Base-by-base conservation (phyloP, 2,888 invertebrate genomes). In the Melanostoma scalare region DNA sequence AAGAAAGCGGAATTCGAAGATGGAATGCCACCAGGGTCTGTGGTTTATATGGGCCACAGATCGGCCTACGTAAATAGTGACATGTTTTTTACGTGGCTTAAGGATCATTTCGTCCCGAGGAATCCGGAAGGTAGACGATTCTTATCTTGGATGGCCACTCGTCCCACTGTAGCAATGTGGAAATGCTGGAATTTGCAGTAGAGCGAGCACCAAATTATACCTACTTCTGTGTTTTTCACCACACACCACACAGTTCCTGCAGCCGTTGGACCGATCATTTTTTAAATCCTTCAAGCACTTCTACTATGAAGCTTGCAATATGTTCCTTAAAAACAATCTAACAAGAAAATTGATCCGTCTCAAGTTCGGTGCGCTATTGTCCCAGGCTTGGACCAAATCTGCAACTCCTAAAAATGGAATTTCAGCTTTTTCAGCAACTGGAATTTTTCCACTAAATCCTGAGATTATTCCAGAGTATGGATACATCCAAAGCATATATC, bases 1-100 rank as follows among this genome's bases (percentile, higher is more conserved):
- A 76, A 86, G 61, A 88, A 87, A 56, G 31, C 58, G 6, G 87
- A 88, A 72, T 88, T 86, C 67, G 68, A 78, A 60, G 87, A 88
- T 50, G 86, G 86, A 52, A 52, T 52, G 52, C 35, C 52, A 52
- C 52, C 9, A n/a, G 88, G 87, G 33, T 77, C 87, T 10, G 65
- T 81, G 58, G 76, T 89, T 60, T 86, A 85, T 38, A 85, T 88
- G 86, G 82, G 86, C 9, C 81, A 87, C 53, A 88, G 88, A 73
- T 87, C 88, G n/a, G 86, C 86, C n/a, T 88, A 86, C 68, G 79
- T 87, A 8, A 88, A 82, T 60, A 80, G 79, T 30, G 79, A 85
- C 9, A 56, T 87, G 30, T 87, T 87, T 79, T 82, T 86, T 5
- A 72, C 82, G 9, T 89, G 88, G 88, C 61, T 89, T 5, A 86